Conservation (phyloP, 2,888 invertebrate species). For the Sinentomon sp. region DNA sequence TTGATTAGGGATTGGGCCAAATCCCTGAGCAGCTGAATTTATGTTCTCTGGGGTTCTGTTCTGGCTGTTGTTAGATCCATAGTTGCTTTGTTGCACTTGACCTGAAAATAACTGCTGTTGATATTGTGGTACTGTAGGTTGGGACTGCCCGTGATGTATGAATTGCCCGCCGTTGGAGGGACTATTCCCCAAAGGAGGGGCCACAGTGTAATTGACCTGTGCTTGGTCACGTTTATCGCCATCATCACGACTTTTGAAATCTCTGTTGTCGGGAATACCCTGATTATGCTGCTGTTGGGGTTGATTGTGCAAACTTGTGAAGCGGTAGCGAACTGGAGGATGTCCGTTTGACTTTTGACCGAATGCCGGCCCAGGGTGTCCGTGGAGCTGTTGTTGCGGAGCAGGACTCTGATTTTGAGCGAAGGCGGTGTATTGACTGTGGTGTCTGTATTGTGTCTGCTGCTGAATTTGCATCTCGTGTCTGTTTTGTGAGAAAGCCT, state of each 20-base stretch:
- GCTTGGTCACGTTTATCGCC: conserved; percentile 24
- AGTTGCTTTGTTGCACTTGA: no score
- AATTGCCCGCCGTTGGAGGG: conserved; percentile 5
- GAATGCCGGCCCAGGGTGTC: conserved; percentile 1
- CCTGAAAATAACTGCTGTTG: no score
- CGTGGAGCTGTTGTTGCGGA: conserved; percentile 12
- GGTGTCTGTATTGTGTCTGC: conserved; percentile 12
- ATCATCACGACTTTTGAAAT: conserved; percentile 60
- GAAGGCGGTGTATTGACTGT: conserved; percentile 10
- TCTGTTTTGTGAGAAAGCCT: no score
- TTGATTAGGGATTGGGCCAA: no score
- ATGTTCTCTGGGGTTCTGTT: no score
- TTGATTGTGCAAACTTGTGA: conserved; percentile 19
- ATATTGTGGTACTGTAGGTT: no score
- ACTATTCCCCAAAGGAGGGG: conserved; percentile 11
- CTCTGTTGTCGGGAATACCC: conserved; percentile 39
- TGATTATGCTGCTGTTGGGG: conserved; percentile 15
- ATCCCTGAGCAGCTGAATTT: no score
- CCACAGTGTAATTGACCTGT: conserved; percentile 22
- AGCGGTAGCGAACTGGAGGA: conserved; percentile 12
- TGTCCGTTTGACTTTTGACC: conserved; percentile 8
- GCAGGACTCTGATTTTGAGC: conserved; percentile 18
- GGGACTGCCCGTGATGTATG: no score
- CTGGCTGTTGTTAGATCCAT: no score
- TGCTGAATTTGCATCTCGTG: conserved; percentile 16